phyloP scores from a whole-genome alignment of 2,888 invertebrate genomes.

The Polietes domitor region DNA sequence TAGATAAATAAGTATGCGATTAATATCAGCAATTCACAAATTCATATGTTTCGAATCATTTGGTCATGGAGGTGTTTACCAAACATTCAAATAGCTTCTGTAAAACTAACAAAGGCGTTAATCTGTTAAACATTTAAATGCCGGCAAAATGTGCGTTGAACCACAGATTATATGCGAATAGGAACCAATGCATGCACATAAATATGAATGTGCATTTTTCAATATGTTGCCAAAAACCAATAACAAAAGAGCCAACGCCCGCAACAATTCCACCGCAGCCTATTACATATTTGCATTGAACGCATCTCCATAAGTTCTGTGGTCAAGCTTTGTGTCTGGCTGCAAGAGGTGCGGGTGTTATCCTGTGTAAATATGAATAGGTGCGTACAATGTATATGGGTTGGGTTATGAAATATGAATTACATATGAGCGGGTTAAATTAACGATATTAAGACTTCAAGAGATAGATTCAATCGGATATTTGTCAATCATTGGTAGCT shows the following conservation, averaged over 20 bases:
- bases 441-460: too few relatives aligned
- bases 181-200: too few relatives aligned
- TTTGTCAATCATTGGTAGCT: too few relatives aligned
- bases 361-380: too few relatives aligned
- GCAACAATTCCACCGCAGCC: neutral
- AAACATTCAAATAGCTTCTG: neutral
- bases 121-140: neutral
- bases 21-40: neutral
- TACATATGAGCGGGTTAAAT: too few relatives aligned
- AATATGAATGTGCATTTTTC: neutral
- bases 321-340: neutral
- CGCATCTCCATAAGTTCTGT: neutral
- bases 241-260: neutral
- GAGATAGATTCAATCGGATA: too few relatives aligned
- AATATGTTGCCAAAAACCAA: conserved; percentile 1
- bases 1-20: too few relatives aligned
- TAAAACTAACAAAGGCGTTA: neutral
- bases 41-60: neutral
- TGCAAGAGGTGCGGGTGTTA: too few relatives aligned
- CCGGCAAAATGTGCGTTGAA: neutral
- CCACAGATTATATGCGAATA: neutral
- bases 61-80: neutral
- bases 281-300: neutral
- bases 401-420: too few relatives aligned
- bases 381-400: too few relatives aligned